These are phyloP conservation scores for Gasterosteus nipponicus DNA, from an alignment of 2,113 vertebrate genomes.

Conservation along the genomic window DNA sequence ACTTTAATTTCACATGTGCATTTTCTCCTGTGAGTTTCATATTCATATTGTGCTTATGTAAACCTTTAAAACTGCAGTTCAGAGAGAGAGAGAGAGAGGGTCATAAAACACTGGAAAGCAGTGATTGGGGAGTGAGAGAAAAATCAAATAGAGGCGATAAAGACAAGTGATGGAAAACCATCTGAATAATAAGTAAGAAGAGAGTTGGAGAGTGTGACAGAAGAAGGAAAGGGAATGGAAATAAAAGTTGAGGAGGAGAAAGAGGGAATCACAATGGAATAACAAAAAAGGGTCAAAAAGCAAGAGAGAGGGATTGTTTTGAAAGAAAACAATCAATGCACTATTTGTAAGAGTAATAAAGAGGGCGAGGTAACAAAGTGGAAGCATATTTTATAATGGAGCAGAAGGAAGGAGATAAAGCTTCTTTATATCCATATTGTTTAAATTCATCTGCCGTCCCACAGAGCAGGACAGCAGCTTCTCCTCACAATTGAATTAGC, in stretches of 20 bases:
- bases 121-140: background rate
- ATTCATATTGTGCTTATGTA: background rate
- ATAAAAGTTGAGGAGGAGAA: background rate
- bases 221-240: background rate
- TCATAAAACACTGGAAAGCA: background rate
- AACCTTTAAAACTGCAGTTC: background rate
- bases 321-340: background rate
- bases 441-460: conserved; percentile 5
- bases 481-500: background rate
- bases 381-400: too few species aligned
- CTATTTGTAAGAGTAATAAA: background rate
- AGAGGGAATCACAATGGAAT: background rate
- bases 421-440: background rate
- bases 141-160: background rate
- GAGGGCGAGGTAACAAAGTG: too few species aligned
- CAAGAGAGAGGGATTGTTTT: background rate
- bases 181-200: background rate
- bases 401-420: too few species aligned
- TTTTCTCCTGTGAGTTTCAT: background rate
- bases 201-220: background rate
- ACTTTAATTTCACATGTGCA: background rate
- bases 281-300: background rate
- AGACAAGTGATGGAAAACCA: conserved; percentile 3
- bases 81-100: background rate
- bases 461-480: background rate